A percentile compares a stretch with the other conserved stretches of the same genome.
Conservation (phyloP, 2,888 invertebrate species). For the Galerucella nymphaeae region DNA sequence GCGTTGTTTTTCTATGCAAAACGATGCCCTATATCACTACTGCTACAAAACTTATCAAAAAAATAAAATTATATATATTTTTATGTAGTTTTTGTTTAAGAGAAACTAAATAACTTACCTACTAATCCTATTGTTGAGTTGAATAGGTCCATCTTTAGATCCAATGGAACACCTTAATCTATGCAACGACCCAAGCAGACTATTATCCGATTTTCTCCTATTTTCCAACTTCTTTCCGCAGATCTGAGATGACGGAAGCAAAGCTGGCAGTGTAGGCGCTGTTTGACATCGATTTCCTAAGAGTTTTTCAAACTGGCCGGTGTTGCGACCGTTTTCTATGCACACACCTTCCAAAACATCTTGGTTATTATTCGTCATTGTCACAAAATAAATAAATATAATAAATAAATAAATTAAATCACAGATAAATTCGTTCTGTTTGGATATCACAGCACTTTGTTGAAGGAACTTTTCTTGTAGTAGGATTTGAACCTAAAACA, state of each 20-base stretch:
- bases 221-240: constrained; percentile 45
- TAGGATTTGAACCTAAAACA: constrained; percentile 46
- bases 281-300: constrained; percentile 50
- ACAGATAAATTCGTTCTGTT: constrained; percentile 45
- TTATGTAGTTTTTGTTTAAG: neutral
- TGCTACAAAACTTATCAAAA: no score
- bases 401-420: constrained; percentile 42
- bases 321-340: constrained; percentile 45
- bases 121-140: constrained; percentile 50
- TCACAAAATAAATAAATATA: constrained; percentile 33
- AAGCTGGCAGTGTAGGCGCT: constrained; percentile 50
- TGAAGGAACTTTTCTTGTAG: constrained; percentile 40
- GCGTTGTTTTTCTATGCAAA: no score
- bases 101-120: constrained; percentile 48
- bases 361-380: constrained; percentile 54
- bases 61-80: no score
- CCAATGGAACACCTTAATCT: constrained; percentile 68
- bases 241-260: constrained; percentile 49
- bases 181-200: constrained; percentile 69
- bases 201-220: constrained; percentile 60
- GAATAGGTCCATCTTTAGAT: constrained; percentile 54
- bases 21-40: no score
- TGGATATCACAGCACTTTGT: constrained; percentile 49
- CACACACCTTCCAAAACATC: constrained; percentile 52
- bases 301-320: constrained; percentile 45